Conservation (phyloP, 2,888 invertebrate genomes). For the Teleiodes luculella region DNA sequence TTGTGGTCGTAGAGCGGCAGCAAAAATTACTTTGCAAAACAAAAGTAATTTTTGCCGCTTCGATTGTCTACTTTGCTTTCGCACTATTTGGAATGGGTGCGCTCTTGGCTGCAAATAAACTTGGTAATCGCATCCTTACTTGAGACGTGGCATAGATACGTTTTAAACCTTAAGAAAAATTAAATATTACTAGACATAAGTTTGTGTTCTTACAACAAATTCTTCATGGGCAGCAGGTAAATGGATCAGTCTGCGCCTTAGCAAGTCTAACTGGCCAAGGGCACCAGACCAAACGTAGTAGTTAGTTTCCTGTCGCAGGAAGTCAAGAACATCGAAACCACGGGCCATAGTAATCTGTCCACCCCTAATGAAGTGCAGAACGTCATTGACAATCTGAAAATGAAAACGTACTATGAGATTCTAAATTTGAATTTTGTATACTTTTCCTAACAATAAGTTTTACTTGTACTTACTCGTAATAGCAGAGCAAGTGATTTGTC, state of each 20-base stretch:
- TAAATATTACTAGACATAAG: background rate
- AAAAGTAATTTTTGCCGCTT: too few species aligned
- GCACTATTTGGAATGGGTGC: too few species aligned
- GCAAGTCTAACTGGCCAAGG: conserved; percentile 70
- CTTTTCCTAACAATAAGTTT: too few species aligned
- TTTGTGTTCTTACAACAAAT: conserved; percentile 53
- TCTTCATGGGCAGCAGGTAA: conserved; percentile 45
- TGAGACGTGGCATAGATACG: too few species aligned
- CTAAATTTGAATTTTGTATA: too few species aligned
- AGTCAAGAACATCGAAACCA: conserved; percentile 82
- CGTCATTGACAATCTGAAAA: conserved; percentile 84
- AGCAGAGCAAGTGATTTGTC: too few species aligned
- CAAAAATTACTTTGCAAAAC: too few species aligned
- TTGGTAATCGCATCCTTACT: too few species aligned
- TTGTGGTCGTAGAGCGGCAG: too few species aligned
- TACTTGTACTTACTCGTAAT: background rate
- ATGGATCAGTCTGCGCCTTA: conserved; percentile 61
- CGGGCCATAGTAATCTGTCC: conserved; percentile 68
- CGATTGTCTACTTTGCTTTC: too few species aligned
- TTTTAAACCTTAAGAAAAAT: too few species aligned
- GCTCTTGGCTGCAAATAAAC: too few species aligned
- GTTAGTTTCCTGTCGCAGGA: conserved; percentile 82
- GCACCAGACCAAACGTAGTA: conserved; percentile 89
- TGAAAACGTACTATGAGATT: conserved; percentile 2
- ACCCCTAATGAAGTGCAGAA: conserved; percentile 82